Conservation (phyloP, 2,888 invertebrate genomes). For the Chironomus riparius region DNA sequence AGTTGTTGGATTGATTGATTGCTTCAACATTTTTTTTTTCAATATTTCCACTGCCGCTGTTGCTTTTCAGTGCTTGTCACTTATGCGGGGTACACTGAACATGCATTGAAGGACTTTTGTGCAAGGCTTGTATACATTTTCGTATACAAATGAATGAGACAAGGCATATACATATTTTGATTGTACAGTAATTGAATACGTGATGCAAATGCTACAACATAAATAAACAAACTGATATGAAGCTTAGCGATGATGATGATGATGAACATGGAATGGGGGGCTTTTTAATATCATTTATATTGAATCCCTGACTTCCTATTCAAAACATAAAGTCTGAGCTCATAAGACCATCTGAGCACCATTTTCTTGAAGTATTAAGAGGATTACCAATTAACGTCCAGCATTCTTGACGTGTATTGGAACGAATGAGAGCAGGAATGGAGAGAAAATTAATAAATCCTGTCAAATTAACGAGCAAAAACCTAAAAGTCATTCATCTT, state of each 20-base stretch:
- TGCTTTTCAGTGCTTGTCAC: not conserved
- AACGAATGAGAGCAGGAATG: not conserved
- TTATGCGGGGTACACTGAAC: not conserved
- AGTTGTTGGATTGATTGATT: not conserved
- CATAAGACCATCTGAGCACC: too few relatives aligned
- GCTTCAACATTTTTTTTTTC: not conserved
- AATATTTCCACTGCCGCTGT: not conserved
- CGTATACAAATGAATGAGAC: not conserved
- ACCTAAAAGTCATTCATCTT: too few relatives aligned
- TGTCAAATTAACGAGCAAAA: not conserved
- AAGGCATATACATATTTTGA: not conserved
- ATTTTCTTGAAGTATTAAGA: not conserved
- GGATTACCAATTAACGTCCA: not conserved
- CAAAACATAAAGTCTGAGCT: too few relatives aligned
- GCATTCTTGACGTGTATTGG: not conserved
- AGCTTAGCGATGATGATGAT: too few relatives aligned
- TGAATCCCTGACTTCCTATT: not conserved
- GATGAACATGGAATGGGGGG: too few relatives aligned
- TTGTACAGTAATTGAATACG: conserved; percentile 7
- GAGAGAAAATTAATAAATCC: conserved; percentile 9
- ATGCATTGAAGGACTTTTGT: conserved; percentile 5
- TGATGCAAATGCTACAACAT: not conserved
- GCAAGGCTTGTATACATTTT: not conserved
- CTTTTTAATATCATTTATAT: not conserved
- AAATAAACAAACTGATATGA: too few relatives aligned